Evolutionary conservation across 2,888 invertebrate species (phyloP).

Genomic region (Chromoteleia sp.): DNA sequence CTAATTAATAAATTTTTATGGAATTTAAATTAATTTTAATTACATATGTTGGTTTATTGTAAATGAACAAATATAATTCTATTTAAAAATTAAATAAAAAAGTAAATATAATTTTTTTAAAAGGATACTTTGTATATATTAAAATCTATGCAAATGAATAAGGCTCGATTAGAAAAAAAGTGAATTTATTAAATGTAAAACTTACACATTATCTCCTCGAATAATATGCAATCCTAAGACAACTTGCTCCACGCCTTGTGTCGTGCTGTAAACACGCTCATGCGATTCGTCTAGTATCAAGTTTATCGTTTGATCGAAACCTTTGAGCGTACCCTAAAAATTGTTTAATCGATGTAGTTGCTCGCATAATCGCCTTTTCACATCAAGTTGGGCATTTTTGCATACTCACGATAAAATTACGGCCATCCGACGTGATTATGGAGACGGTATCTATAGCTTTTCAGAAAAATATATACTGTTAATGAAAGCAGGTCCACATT

Average conservation of each 20-base stretch:
- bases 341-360: slow-evolving; percentile 52
- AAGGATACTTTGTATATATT: too few relatives aligned
- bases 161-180: neutral
- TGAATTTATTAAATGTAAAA: slow-evolving; percentile 69
- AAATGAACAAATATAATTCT: too few relatives aligned
- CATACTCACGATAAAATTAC: slow-evolving; percentile 94
- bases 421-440: slow-evolving; percentile 97
- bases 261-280: slow-evolving; percentile 98
- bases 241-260: slow-evolving; percentile 97
- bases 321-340: slow-evolving; percentile 95
- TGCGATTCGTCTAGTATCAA: slow-evolving; percentile 99
- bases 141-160: neutral
- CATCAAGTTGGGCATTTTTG: neutral
- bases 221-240: slow-evolving; percentile 98
- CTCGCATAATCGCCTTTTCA: neutral
- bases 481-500: too few relatives aligned
- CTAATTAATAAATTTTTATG: too few relatives aligned
- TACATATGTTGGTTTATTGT: too few relatives aligned
- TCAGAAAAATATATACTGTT: slow-evolving; percentile 21
- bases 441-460: slow-evolving; percentile 91
- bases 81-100: too few relatives aligned
- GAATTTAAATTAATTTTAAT: too few relatives aligned
- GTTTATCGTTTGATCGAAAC: slow-evolving; percentile 99
- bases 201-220: slow-evolving; percentile 98
- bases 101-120: too few relatives aligned